Evolutionary conservation across 2,113 vertebrate genomes (phyloP).

Genomic region (Saccopteryx leptura): DNA sequence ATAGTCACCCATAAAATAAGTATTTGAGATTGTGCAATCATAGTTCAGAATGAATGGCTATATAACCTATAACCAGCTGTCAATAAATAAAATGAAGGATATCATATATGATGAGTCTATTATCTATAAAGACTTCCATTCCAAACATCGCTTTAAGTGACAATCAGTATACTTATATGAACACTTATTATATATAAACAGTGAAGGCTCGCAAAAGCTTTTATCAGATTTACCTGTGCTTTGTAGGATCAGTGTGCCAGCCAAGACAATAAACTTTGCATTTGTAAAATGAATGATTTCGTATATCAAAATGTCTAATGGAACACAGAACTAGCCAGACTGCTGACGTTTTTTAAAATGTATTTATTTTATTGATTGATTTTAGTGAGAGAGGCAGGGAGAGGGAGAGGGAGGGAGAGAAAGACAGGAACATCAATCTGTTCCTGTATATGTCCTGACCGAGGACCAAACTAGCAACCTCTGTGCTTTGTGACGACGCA

Average conservation of each 20-base stretch:
- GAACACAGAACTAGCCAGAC: not conserved
- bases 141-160: conserved; percentile 15
- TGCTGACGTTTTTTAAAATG: not conserved
- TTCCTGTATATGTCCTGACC: too few relatives aligned
- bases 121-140: not conserved
- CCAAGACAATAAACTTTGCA: conserved; percentile 35
- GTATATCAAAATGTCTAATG: conserved; percentile 21
- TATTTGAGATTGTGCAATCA: not conserved
- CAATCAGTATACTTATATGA: not conserved
- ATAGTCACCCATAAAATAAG: not conserved
- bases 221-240: conserved; percentile 3
- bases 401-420: too few relatives aligned
- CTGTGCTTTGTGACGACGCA: too few relatives aligned
- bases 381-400: too few relatives aligned
- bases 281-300: conserved; percentile 16
- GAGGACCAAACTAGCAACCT: too few relatives aligned
- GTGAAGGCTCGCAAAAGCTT: not conserved
- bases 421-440: too few relatives aligned
- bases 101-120: not conserved
- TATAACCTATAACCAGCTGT: not conserved
- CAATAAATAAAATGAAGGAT: conserved; percentile 17
- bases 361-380: too few relatives aligned
- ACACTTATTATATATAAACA: not conserved
- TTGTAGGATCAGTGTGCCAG: not conserved
- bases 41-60: conserved; percentile 32